Conservation (phyloP, 2,888 invertebrate genomes). For the Odontocolon sp. region DNA sequence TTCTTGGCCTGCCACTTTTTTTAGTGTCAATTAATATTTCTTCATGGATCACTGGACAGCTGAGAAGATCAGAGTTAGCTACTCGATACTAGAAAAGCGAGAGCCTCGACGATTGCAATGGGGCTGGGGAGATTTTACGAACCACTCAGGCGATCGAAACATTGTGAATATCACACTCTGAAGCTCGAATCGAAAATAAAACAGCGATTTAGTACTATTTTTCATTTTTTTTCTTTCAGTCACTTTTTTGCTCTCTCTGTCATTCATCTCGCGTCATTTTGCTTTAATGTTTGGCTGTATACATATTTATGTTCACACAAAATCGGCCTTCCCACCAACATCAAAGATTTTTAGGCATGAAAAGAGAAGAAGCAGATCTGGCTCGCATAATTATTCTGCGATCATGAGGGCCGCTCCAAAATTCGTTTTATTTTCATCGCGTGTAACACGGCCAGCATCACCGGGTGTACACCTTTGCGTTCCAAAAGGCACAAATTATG, state of each 20-base stretch:
- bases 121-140: slow-evolving; percentile 11
- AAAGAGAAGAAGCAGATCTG: slow-evolving; percentile 25
- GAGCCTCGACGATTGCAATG: slow-evolving; percentile 31
- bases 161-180: slow-evolving; percentile 14
- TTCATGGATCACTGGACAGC: slow-evolving; percentile 70
- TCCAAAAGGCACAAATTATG: slow-evolving; percentile 35
- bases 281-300: slow-evolving; percentile 4
- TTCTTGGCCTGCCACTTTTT: slow-evolving; percentile 54
- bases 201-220: slow-evolving; percentile 12
- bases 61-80: slow-evolving; percentile 59
- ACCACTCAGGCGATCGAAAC: slow-evolving; percentile 19
- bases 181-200: neutral
- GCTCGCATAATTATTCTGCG: slow-evolving; percentile 52
- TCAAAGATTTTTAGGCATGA: neutral
- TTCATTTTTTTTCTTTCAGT: neutral
- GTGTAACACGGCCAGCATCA: slow-evolving; percentile 29
- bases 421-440: slow-evolving; percentile 50
- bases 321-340: neutral
- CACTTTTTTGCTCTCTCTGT: slow-evolving; percentile 11
- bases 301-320: neutral
- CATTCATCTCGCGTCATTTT: slow-evolving; percentile 32
- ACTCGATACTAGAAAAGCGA: slow-evolving; percentile 7
- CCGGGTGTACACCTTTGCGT: neutral
- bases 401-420: slow-evolving; percentile 37
- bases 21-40: slow-evolving; percentile 78